Percentiles rank a stretch among this genome's conserved stretches.
Evolutionary conservation across 1,140 invertebrate genomes (phyloP).

Genomic region (Sinella curviseta): DNA sequence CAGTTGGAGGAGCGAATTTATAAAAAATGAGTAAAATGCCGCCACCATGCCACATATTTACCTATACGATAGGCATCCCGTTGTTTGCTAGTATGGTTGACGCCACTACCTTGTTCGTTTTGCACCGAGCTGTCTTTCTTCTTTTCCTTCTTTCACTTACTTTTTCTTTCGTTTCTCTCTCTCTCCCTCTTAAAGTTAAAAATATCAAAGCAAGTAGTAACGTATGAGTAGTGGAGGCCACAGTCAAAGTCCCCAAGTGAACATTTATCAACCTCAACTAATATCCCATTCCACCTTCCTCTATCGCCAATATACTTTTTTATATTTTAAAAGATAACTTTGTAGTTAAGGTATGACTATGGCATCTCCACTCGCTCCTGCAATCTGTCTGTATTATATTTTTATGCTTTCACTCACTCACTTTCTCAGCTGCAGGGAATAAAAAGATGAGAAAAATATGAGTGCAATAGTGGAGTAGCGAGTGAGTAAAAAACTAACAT

Average conservation of each 20-base stretch:
- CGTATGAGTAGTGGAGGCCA: background rate
- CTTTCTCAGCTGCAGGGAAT: conserved; percentile 6
- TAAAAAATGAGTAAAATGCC: no score
- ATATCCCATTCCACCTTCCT: background rate
- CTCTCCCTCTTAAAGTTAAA: no score
- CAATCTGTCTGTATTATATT: background rate
- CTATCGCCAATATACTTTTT: background rate
- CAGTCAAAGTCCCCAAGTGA: conserved; percentile 11
- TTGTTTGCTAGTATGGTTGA: no score
- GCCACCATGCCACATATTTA: no score
- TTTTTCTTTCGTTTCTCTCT: no score
- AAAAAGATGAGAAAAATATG: conserved; percentile 18
- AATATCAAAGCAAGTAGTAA: no score
- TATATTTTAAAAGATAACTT: background rate
- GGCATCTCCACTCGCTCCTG: background rate
- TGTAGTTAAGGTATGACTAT: background rate
- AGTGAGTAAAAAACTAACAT: background rate
- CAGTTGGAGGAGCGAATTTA: no score
- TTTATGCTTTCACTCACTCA: conserved; percentile 18
- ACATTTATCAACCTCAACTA: conserved; percentile 23
- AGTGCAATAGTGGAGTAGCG: background rate
- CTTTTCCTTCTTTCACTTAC: no score
- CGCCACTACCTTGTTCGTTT: no score
- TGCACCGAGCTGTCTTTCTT: no score
- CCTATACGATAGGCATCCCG: no score